Base-by-base conservation (phyloP, 2,888 invertebrate genomes). In the Ophioninae sp. region DNA sequence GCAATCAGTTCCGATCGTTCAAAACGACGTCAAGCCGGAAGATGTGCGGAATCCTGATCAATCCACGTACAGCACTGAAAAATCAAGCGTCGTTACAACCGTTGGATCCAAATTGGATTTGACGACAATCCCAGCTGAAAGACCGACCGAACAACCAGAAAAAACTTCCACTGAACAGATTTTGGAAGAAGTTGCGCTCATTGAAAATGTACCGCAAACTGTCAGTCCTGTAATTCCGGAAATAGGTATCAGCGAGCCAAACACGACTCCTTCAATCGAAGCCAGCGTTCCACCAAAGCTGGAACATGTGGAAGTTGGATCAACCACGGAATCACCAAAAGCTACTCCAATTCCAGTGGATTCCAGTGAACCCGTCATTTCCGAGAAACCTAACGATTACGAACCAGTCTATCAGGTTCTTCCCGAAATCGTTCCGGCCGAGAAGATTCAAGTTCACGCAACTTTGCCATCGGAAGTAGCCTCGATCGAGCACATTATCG, bases 401-500 rank as follows among this genome's bases (percentile, higher is more conserved):
- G 82, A 85, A 75, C 61, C 81, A 30, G 68, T 83, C 30, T 82
- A 79, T 64, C 78, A 85, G 57, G 81, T 75, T 17, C 44, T 86
- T 30, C 86, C 86, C n/a, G 85, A 86, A 57, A 82, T 86, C 17
- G 80, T 82, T 39, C 86, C 87, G 7, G 75, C 83, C 37, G 81
- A 81, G 30, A 82, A 80, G 20, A 67, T 62, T 20, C 75, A 62
- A 50, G 21, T 61, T 72, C 79, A 85, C 17, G 76, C 72, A 37
- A 20, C 83, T n/a, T 79, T 83, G 17, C 65, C 73, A 0, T 79
- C 87, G 1, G 87, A 86, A 56, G 76, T 73, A 44, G 81, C 82
- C 13, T 80, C 85, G 68, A 81, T 87, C 41, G 84, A 87, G 74
- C 72, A 88, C 64, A 83, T 87, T 62, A 82, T 87, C 57, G 83